A percentile compares a stretch with the other conserved stretches of the same genome.
phyloP scores from a whole-genome alignment of 1,140 invertebrate genomes.

The Temnothorax longispinosus region DNA sequence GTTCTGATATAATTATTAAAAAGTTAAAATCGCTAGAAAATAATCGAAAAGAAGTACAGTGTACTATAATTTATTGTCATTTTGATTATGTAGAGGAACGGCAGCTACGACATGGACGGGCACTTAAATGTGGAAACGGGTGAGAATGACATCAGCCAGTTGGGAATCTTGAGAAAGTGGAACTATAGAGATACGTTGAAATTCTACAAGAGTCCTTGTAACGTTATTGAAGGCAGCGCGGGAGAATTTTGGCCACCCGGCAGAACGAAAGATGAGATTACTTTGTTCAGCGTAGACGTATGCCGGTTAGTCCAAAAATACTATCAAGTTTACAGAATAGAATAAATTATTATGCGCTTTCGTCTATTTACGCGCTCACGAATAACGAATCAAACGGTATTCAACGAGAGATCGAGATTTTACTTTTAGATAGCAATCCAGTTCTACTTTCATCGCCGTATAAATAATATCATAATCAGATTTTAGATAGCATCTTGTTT shows the following conservation, averaged over 20 bases:
- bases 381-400: background rate
- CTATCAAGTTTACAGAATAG: background rate
- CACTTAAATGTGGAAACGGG: conserved; percentile 91
- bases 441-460: background rate
- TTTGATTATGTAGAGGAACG: conserved; percentile 88
- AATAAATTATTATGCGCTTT: background rate
- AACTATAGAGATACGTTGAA: conserved; percentile 88
- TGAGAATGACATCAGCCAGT: conserved; percentile 85
- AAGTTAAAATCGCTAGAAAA: background rate
- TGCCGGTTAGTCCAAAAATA: conserved; percentile 85
- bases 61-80: background rate
- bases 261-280: conserved; percentile 86
- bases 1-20: background rate
- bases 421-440: background rate
- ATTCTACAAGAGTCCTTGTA: conserved; percentile 87
- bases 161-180: conserved; percentile 90
- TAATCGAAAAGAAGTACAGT: background rate
- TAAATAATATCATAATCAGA: background rate
- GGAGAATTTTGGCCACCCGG: conserved; percentile 92
- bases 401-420: background rate
- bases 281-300: conserved; percentile 89
- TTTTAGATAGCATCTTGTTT: background rate
- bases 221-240: conserved; percentile 88
- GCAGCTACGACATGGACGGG: conserved; percentile 90
- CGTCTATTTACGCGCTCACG: too few species aligned